These are phyloP conservation scores for Pogona vitticeps DNA, from an alignment of 2,113 vertebrate species.

Conservation along the genomic window DNA sequence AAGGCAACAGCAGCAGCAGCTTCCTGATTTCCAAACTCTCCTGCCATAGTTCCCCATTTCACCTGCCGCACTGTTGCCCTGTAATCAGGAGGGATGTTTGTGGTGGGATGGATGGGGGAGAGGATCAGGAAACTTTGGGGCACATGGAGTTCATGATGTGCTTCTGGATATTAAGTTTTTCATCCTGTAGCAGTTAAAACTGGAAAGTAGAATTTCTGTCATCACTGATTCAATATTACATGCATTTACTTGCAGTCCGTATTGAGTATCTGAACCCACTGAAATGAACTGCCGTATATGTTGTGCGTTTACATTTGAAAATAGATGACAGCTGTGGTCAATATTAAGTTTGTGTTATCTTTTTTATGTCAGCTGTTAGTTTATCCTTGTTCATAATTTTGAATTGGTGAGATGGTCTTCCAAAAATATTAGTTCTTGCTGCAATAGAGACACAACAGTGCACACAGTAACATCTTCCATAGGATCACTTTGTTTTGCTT, in stretches of 20 bases:
- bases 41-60: background rate
- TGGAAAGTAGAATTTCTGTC: background rate
- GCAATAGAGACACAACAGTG: background rate
- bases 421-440: conserved; percentile 6
- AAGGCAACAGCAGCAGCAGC: background rate
- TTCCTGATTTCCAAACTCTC: background rate
- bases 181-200: background rate
- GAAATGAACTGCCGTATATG: background rate
- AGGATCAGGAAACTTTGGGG: background rate
- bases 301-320: background rate
- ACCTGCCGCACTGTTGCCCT: background rate
- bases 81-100: background rate
- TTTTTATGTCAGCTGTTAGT: background rate
- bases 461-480: background rate
- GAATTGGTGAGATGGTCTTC: conserved; percentile 11
- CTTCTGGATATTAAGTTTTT: background rate
- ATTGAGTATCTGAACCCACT: background rate
- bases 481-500: background rate
- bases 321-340: background rate
- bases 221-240: background rate
- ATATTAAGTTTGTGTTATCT: background rate
- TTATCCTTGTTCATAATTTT: background rate
- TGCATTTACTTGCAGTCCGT: background rate
- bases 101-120: background rate
- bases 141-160: background rate